Evolutionary conservation across 2,113 vertebrate species (phyloP), one percentile per base, ranked within the genome.

Genomic region (Scolopax mira): DNA sequence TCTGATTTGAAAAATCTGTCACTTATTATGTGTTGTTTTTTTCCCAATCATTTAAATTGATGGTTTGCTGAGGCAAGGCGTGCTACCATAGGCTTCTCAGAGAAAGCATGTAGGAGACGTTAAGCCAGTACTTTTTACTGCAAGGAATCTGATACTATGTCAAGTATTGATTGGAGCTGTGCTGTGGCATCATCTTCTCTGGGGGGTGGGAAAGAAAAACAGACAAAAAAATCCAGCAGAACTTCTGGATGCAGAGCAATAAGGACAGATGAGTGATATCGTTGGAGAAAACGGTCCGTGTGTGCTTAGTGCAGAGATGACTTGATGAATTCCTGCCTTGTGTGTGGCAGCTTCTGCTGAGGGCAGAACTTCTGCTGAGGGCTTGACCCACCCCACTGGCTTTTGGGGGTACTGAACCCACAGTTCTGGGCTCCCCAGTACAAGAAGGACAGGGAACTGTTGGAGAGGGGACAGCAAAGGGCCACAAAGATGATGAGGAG

Each of bases 1-100:
- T 99, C 99, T 99, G 99, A 99, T 99, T 99, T 98, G 98, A 98
- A 98, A 98, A 98, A 98, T 98, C 98, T 98, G 98, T 98, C 98
- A 98, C 98, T 98, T 98, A 98, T 98, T 98, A 98, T 98, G 98
- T 98, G 97, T 97, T 98, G 97, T 98, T 97, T 98, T 97, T 96
- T 96, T 93, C 88, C 91, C 97, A 98, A 97, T 98, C 98, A 98
- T 98, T 98, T 98, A 97, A 98, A 98, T 98, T 98, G 98, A 98
- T 98, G 98, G 96, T 96, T 98, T 97, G 97, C 96, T 96, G 96
- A 93, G 97, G 86, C 96, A 97, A 79, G 96, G 94, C 87, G 3
- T 96, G 90, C 95, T 97, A 93, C 65, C 93, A 85, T 79, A 94
- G 90, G 92, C 95, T 97, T 97, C 96, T 94, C 95, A 92, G 89